phyloP scores from a whole-genome alignment of 2,797 vertebrate species.

The Falco cherrug region DNA sequence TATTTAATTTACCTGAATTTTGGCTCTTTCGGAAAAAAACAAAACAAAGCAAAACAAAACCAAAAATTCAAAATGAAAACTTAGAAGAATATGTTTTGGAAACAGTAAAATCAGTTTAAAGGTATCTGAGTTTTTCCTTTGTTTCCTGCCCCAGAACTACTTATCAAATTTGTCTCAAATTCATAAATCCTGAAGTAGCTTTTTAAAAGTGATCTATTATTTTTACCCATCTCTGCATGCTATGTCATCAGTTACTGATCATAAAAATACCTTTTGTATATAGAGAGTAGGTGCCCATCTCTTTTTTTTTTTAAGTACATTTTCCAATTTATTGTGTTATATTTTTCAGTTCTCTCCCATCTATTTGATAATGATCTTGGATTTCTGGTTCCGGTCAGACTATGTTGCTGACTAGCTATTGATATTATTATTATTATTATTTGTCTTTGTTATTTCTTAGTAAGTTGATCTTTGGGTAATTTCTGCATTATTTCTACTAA shows the following conservation, averaged over 20 bases:
- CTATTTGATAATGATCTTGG: neutral
- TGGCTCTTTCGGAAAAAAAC: neutral
- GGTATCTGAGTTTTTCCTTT: neutral
- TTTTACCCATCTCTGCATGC: neutral
- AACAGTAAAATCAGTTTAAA: neutral
- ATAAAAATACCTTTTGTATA: neutral
- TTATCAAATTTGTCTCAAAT: neutral
- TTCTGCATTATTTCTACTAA: neutral
- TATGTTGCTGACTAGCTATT: neutral
- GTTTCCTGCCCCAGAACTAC: neutral
- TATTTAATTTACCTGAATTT: neutral
- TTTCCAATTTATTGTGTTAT: neutral
- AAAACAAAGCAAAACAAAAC: neutral
- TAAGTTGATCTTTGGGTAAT: neutral
- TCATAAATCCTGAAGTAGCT: neutral
- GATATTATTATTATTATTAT: neutral
- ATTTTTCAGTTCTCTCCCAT: neutral
- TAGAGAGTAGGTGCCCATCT: neutral
- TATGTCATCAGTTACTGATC: neutral
- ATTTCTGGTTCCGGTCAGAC: neutral
- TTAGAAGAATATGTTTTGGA: neutral
- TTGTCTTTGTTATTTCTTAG: neutral
- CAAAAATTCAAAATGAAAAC: neutral
- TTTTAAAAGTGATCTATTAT: neutral
- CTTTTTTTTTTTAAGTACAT: neutral